A percentile compares a stretch with the other conserved stretches of the same genome.
These are phyloP conservation scores for Silurus glanis DNA, from an alignment of 2,113 vertebrate genomes.

Conservation along the genomic window DNA sequence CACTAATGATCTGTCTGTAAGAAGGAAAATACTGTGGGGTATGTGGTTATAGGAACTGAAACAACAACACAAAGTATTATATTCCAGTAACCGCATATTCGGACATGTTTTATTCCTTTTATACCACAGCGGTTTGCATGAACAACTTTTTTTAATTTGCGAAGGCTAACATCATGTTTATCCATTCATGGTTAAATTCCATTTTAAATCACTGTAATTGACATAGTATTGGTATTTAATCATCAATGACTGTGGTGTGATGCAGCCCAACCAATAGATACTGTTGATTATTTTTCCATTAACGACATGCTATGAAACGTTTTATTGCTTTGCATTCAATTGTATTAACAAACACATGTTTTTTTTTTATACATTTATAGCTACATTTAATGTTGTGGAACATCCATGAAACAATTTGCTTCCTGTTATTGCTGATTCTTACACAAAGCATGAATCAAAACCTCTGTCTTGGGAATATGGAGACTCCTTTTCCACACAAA, in stretches of 20 bases:
- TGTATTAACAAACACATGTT: neutral
- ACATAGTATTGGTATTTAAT: neutral
- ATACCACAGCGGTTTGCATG: neutral
- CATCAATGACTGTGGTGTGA: neutral
- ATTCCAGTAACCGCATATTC: neutral
- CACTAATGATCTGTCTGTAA: neutral
- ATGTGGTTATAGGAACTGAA: neutral
- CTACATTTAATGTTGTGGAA: neutral
- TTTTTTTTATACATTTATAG: neutral
- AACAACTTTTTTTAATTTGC: neutral
- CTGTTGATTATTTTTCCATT: neutral
- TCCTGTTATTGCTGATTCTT: neutral
- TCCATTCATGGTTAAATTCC: neutral
- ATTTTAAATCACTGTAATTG: neutral
- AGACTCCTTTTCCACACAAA: neutral
- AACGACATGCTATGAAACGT: neutral
- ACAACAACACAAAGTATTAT: neutral
- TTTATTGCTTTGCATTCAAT: neutral
- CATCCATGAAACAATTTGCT: neutral
- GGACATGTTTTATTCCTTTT: neutral
- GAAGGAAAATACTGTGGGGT: neutral
- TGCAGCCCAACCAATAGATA: neutral
- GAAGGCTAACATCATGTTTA: neutral
- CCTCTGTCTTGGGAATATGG: too few species aligned
- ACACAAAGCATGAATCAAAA: too few species aligned